Percentiles rank a stretch among this genome's conserved stretches.
Conservation (phyloP, 2,113 vertebrate species). For the Anseranas semipalmata region DNA sequence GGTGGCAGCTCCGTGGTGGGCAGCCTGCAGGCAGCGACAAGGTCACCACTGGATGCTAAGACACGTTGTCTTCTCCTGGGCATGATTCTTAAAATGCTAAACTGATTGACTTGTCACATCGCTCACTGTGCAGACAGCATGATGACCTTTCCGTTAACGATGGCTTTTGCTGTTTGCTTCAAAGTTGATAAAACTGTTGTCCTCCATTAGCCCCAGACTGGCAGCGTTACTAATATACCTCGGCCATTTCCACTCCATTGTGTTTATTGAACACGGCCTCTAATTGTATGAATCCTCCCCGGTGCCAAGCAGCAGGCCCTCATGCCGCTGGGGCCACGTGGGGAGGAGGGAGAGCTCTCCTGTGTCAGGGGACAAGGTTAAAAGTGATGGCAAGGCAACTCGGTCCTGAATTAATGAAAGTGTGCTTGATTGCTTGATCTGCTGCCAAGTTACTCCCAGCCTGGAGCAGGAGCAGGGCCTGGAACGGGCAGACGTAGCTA, state of each 20-base stretch:
- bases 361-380: neutral
- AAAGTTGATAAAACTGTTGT: neutral
- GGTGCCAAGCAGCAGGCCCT: neutral
- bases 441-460: neutral
- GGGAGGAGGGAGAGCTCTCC: neutral
- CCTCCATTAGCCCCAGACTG: neutral
- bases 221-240: neutral
- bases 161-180: neutral
- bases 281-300: neutral
- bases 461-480: neutral
- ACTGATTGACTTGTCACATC: neutral
- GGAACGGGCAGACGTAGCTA: neutral
- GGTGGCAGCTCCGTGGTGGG: neutral
- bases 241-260: neutral
- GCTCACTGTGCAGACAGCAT: neutral
- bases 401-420: neutral
- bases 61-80: neutral
- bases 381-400: neutral
- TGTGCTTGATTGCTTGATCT: neutral
- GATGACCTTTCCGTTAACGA: neutral
- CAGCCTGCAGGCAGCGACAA: neutral
- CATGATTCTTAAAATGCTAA: neutral
- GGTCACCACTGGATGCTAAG: neutral
- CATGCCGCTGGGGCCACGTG: rapidly evolving
- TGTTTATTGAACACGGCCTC: neutral